Evolutionary conservation across 2,797 vertebrate genomes (phyloP).

Genomic region (Menidia menidia): DNA sequence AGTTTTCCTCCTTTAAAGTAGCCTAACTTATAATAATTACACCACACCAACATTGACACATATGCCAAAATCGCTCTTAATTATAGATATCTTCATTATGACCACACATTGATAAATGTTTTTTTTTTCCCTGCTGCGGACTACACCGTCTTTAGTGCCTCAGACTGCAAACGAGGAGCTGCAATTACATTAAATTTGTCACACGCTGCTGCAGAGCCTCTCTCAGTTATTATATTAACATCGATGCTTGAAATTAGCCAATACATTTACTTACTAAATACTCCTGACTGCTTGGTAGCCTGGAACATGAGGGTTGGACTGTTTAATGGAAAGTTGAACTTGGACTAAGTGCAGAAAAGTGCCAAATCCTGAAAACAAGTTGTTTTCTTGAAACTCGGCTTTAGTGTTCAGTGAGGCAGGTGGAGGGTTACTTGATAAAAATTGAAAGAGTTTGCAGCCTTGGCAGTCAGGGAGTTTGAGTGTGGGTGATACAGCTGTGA

Average conservation of each 20-base stretch:
- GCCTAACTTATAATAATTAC: slow-evolving; percentile 59
- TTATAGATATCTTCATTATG: slow-evolving; percentile 44
- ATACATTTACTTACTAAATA: slow-evolving; percentile 73
- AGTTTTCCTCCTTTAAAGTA: slow-evolving; percentile 30
- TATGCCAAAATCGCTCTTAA: slow-evolving; percentile 40
- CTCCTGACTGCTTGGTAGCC: slow-evolving; percentile 56
- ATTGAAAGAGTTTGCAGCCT: background rate
- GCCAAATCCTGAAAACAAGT: slow-evolving; percentile 9
- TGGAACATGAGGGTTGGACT: slow-evolving; percentile 41
- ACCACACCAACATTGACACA: slow-evolving; percentile 47
- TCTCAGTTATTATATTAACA: slow-evolving; percentile 80
- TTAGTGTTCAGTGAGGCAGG: background rate
- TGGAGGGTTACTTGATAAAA: slow-evolving; percentile 10
- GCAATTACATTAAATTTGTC: slow-evolving; percentile 80
- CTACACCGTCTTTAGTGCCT: slow-evolving; percentile 19
- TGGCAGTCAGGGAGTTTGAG: slow-evolving; percentile 26
- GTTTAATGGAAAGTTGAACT: slow-evolving; percentile 43
- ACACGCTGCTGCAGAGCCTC: slow-evolving; percentile 73
- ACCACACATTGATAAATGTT: slow-evolving; percentile 51
- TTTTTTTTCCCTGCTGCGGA: slow-evolving; percentile 10
- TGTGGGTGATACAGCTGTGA: slow-evolving; percentile 40
- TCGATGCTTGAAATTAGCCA: slow-evolving; percentile 74
- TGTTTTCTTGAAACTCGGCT: background rate
- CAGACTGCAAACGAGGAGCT: slow-evolving; percentile 65
- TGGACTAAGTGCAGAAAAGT: slow-evolving; percentile 25